These are phyloP conservation scores for Hippocampus kuda DNA, from an alignment of 2,797 vertebrate species.

Conservation along the genomic window DNA sequence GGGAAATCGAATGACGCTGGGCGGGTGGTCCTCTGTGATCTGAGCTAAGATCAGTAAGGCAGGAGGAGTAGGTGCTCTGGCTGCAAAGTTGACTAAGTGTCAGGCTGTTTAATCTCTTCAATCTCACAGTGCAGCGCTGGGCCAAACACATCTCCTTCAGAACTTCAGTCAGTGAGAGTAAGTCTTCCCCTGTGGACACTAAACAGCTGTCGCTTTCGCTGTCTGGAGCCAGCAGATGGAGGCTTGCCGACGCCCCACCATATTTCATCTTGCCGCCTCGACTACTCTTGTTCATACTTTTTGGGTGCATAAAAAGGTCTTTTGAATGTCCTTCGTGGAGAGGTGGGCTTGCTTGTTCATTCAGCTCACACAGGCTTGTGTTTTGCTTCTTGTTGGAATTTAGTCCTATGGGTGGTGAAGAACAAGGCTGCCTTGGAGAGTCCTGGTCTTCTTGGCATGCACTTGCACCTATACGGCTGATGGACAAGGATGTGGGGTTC, in stretches of 20 bases:
- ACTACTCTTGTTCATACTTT: background rate
- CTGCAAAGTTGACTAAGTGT: conserved; percentile 21
- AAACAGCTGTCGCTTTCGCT: conserved; percentile 25
- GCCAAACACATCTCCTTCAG: conserved; percentile 51
- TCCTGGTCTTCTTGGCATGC: conserved; percentile 23
- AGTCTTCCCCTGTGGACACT: conserved; percentile 31
- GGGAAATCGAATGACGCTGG: background rate
- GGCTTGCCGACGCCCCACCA: background rate
- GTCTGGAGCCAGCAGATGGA: conserved; percentile 12
- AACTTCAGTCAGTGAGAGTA: conserved; percentile 36
- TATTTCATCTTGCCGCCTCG: background rate
- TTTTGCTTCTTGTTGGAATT: conserved; percentile 13
- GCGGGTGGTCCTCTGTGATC: background rate
- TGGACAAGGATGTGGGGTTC: conserved; percentile 9
- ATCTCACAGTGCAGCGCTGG: conserved; percentile 28
- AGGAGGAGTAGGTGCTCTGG: conserved; percentile 37
- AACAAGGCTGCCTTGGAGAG: conserved; percentile 9
- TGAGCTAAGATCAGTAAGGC: conserved; percentile 25
- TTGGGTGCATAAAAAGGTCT: conserved; percentile 13
- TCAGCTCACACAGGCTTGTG: background rate
- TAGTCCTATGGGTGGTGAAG: background rate
- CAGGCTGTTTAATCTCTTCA: conserved; percentile 34
- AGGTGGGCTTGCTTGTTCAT: conserved; percentile 2
- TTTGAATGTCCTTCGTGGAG: conserved; percentile 17
- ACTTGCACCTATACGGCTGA: conserved; percentile 17